Evolutionary conservation across 1,140 invertebrate genomes (phyloP), one percentile per base, ranked within the genome.

Genomic region (Mercenaria mercenaria): DNA sequence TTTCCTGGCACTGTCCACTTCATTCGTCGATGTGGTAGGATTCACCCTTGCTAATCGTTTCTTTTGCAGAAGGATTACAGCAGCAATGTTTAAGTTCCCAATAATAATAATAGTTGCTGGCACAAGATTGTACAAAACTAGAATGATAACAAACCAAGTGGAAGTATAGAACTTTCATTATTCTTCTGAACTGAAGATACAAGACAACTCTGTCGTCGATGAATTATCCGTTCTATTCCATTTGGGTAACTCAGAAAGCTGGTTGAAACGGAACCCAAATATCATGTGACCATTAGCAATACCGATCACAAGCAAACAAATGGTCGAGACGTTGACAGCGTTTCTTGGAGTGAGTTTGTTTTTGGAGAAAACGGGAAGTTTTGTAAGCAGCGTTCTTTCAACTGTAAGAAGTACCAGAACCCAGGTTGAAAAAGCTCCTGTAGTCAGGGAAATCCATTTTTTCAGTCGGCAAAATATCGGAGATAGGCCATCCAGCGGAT

Each of bases 381-480:
- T 67, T 18, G 64, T 69, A 0, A 69, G 13, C 34, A 84, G 11
- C n/a, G 47, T 37, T 10, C 81, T 10, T 32, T 84, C 81, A 26
- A 84, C 47, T 1, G 81, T 84, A 10, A 84, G 8, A 20, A 47
- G 69, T 11, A 84, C 81, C 10, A 84, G 59, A 56, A 84, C 39
- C 61, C 81, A 84, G 2, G 23, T n/a, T 8, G 81, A 84, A 32
- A 47, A 47, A 6, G 8, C 39, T 13, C 52, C 81, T 10, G 81
- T 26, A 15, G 59, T 69, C 26, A 43, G 26, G 6, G 15, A 47
- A 18, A 80, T 32, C 77, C 77, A 80, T 13, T 18, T 20, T 29
- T 26, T 3, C 13, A 47, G 37, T 8, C 29, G 23, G 34, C 77
- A 80, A 11, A 29, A 18, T 1, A 80, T 13, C 26, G 52, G 23